phyloP scores from a whole-genome alignment of 2,113 vertebrate species.

The Syngnathus floridae region DNA sequence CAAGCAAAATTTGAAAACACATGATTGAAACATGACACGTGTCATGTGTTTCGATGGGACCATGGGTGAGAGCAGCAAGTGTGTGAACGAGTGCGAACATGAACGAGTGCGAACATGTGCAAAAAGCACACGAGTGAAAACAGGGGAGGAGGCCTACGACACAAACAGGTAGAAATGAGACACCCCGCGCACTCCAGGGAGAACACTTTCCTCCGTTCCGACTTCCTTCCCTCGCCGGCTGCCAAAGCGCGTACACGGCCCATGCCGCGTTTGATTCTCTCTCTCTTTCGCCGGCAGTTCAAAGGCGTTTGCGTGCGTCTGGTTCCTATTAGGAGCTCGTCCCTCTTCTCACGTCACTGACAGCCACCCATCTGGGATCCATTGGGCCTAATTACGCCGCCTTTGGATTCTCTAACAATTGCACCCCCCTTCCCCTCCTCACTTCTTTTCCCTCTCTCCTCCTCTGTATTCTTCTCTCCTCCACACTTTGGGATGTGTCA shows the following conservation, averaged over 20 bases:
- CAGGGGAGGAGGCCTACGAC: conserved; percentile 13
- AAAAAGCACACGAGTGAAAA: conserved; percentile 23
- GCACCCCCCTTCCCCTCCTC: conserved; percentile 41
- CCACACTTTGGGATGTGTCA: conserved; percentile 40
- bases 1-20: conserved; percentile 7
- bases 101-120: conserved; percentile 60
- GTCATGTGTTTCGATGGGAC: conserved; percentile 45
- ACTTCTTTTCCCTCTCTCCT: conserved; percentile 40
- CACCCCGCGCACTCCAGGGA: conserved; percentile 27
- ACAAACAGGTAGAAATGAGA: conserved; percentile 29
- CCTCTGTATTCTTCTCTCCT: conserved; percentile 44
- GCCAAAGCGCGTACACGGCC: conserved; percentile 50
- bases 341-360: conserved; percentile 77
- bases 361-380: conserved; percentile 75
- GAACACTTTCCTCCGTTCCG: conserved; percentile 42
- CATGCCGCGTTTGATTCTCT: conserved; percentile 59
- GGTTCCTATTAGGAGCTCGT: conserved; percentile 74
- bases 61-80: conserved; percentile 34
- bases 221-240: conserved; percentile 52
- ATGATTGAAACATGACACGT: conserved; percentile 27
- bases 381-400: conserved; percentile 73
- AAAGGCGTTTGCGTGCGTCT: conserved; percentile 69
- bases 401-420: conserved; percentile 71
- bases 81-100: conserved; percentile 60
- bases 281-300: conserved; percentile 59